Conservation (phyloP, 2,888 invertebrate genomes). For the Sarcophaga caerulescens region DNA sequence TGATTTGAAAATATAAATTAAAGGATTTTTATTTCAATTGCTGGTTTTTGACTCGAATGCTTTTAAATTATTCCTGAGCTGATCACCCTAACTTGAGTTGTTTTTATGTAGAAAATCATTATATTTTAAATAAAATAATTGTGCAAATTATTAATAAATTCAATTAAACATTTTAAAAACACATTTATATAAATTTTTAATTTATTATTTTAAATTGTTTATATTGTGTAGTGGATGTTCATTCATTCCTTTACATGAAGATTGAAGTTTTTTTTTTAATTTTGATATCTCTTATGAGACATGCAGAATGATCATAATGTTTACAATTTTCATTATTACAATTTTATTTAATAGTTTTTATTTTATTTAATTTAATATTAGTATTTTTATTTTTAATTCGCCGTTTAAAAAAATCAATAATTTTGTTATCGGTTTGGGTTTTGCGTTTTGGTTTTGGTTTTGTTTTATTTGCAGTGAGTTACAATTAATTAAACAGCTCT, state of each 20-base stretch:
- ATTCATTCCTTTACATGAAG: background rate
- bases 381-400: slow-evolving; percentile 48
- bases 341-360: slow-evolving; percentile 19
- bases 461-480: slow-evolving; percentile 66
- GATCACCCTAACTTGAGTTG: slow-evolving; percentile 69
- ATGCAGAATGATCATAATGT: slow-evolving; percentile 31
- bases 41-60: slow-evolving; percentile 51
- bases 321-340: slow-evolving; percentile 46
- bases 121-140: slow-evolving; percentile 3
- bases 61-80: slow-evolving; percentile 62
- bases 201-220: background rate
- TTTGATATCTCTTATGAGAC: background rate
- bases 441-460: no score
- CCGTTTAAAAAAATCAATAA: slow-evolving; percentile 43
- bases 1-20: background rate
- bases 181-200: slow-evolving; percentile 50
- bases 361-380: slow-evolving; percentile 27
- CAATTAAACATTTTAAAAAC: background rate
- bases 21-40: background rate
- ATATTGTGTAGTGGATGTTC: background rate
- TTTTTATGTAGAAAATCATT: slow-evolving; percentile 42
- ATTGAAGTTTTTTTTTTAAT: background rate
- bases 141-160: background rate
- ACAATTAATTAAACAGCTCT: slow-evolving; percentile 51
- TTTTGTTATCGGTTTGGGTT: slow-evolving; percentile 34